Evolutionary conservation across 2,888 invertebrate species (phyloP).

Genomic region (Nipponacmea schrenckii): DNA sequence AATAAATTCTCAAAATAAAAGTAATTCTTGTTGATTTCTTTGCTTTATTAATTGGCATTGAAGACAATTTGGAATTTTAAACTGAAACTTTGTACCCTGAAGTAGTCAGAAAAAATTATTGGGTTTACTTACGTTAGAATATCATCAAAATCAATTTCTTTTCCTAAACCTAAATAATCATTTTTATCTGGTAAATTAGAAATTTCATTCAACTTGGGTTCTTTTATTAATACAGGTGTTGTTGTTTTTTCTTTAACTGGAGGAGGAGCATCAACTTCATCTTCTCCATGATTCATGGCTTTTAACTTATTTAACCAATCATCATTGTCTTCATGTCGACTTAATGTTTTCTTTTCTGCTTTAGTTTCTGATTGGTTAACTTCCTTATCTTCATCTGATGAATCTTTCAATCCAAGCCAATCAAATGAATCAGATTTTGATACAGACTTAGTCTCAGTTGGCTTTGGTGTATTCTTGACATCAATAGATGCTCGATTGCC

Average conservation of each 20-base stretch:
- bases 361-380: conserved; percentile 57
- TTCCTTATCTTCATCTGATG: conserved; percentile 69
- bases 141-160: conserved; percentile 43
- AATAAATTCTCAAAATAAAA: background rate
- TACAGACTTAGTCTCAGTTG: conserved; percentile 22
- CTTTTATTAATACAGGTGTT: background rate
- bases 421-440: conserved; percentile 41
- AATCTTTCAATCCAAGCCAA: conserved; percentile 45
- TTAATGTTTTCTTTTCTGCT: background rate
- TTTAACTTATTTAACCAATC: background rate
- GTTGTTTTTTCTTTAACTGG: background rate
- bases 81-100: too few relatives aligned
- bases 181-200: conserved; percentile 20
- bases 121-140: conserved; percentile 35
- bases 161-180: conserved; percentile 50
- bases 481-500: background rate
- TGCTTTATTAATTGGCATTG: too few relatives aligned
- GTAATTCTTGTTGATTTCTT: too few relatives aligned
- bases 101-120: too few relatives aligned
- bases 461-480: conserved; percentile 11
- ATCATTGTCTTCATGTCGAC: background rate
- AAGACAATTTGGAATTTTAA: too few relatives aligned
- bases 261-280: background rate
- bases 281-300: background rate
- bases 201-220: background rate